phyloP scores from a whole-genome alignment of 1,140 invertebrate genomes.

The Idris sp. region DNA sequence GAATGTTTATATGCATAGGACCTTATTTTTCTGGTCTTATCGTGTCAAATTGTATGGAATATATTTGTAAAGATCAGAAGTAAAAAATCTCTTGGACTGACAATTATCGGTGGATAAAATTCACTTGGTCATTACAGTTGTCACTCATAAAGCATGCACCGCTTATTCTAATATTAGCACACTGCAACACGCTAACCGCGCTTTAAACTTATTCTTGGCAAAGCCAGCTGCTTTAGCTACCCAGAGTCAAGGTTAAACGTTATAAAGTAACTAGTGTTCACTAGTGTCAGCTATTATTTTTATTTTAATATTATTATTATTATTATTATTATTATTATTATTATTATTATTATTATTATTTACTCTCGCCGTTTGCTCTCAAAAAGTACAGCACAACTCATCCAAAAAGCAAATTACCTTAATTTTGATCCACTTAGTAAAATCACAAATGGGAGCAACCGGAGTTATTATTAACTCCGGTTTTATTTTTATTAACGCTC shows the following conservation, averaged over 20 bases:
- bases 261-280: slow-evolving; percentile 64
- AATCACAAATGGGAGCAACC: slow-evolving; percentile 29
- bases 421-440: slow-evolving; percentile 20
- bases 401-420: slow-evolving; percentile 35
- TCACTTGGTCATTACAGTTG: slow-evolving; percentile 60
- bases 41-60: too few relatives aligned
- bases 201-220: slow-evolving; percentile 66
- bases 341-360: too few relatives aligned
- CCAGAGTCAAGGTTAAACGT: slow-evolving; percentile 77
- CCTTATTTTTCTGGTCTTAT: too few relatives aligned
- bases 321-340: too few relatives aligned
- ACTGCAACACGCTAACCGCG: slow-evolving; percentile 72
- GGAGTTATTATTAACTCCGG: slow-evolving; percentile 52
- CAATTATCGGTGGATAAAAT: slow-evolving; percentile 40
- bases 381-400: slow-evolving; percentile 17
- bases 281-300: slow-evolving; percentile 43
- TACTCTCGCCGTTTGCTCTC: slow-evolving; percentile 4
- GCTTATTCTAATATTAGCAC: slow-evolving; percentile 75
- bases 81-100: too few relatives aligned
- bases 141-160: slow-evolving; percentile 69
- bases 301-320: too few relatives aligned
- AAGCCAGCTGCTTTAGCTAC: slow-evolving; percentile 72
- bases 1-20: too few relatives aligned
- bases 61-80: too few relatives aligned
- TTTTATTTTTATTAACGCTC: slow-evolving; percentile 57